Base-by-base conservation (phyloP, 2,797 vertebrate genomes). In the Hapalemur alaotrensis region DNA sequence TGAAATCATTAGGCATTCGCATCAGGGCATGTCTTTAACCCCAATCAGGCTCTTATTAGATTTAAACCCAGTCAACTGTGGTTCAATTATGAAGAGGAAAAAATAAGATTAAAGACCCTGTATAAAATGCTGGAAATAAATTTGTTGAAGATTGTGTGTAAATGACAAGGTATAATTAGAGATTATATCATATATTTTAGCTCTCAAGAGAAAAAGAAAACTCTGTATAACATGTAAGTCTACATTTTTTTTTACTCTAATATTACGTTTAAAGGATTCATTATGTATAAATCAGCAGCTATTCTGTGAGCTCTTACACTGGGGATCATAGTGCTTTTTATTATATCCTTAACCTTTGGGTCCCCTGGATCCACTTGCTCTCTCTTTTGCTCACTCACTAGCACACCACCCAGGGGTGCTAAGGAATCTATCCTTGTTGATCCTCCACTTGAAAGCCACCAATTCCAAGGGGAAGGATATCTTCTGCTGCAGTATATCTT, bases 141-240 rank as follows among this genome's bases (percentile, higher is more conserved):
- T 80, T 57, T 92, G 52, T 92, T 83, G 93, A 97, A 95, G 84
- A 95, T 23, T 85, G 43, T 86, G 25, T 65, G 9, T 96, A 93
- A 97, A 89, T 91, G 93, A 65, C 79, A 97, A 95, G 59, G 65
- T 87, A 82, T 93, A 97, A 97, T 97, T 96, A 96, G 82, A 97
- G 30, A 95, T 88, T 91, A 69, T 91, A 67, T 89, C 14, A 82
- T 87, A 87, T 96, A 96, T 91, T 91, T 97, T 92, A 94, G 43
- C 70, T 84, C 81, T 96, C 25, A 92, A 89, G 52, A 35, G 12
- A 80, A 89, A 95, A 89, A 95, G 54, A 84, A 95, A 86, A 79
- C 5, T 48, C 50, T 92, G 1, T 54, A 41, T 75, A 76, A 72
- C 14, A 35, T 50, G 14, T 69, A 78, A 87, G 22, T 93, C 25